Evolutionary conservation across 2,113 vertebrate species (phyloP).

Genomic region (Daubentonia madagascariensis): DNA sequence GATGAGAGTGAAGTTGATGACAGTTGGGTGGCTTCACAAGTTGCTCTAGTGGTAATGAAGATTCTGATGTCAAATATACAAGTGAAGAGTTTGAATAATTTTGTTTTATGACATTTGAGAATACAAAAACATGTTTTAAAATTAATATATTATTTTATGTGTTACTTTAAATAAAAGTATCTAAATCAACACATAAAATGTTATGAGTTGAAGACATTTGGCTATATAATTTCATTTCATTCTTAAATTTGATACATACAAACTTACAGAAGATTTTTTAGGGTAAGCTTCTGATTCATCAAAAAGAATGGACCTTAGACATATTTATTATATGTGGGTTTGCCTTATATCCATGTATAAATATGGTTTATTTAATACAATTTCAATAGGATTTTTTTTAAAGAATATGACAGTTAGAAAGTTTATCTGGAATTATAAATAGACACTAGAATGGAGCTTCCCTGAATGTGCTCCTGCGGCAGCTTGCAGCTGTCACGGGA

Average conservation of each 20-base stretch:
- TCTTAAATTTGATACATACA: neutral
- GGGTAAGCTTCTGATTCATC: neutral
- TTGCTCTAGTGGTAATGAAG: neutral
- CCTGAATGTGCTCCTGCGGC: neutral
- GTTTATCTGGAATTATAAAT: neutral
- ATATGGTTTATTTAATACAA: neutral
- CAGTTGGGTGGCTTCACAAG: neutral
- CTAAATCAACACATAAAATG: neutral
- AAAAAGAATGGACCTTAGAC: neutral
- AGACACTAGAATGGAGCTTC: neutral
- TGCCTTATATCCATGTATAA: neutral
- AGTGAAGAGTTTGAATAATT: neutral
- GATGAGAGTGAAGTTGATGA: neutral
- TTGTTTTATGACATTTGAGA: neutral
- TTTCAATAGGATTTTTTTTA: slow-evolving; percentile 10
- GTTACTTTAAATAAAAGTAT: neutral
- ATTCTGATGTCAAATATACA: neutral
- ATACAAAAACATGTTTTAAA: neutral
- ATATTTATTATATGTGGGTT: neutral
- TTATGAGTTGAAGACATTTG: neutral
- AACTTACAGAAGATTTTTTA: neutral
- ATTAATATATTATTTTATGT: neutral
- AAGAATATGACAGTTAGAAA: neutral
- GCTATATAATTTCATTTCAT: neutral
- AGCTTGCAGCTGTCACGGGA: neutral